phyloP scores from a whole-genome alignment of 2,888 invertebrate species.

The Cephus pulcher region DNA sequence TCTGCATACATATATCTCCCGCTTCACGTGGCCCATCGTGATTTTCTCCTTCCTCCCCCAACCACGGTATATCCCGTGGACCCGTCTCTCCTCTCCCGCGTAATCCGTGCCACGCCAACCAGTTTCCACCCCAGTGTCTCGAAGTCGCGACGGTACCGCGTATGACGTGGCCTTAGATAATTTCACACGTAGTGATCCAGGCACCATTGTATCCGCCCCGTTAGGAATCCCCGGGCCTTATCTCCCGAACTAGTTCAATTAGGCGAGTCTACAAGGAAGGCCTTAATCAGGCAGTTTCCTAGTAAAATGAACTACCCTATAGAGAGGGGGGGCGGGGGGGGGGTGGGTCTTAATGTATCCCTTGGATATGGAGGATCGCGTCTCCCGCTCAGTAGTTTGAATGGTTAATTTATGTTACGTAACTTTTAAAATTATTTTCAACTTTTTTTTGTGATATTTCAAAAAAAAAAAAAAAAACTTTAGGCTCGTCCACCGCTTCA shows the following conservation, averaged over 20 bases:
- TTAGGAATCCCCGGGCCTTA: no score
- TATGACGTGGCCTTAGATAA: constrained; percentile 39
- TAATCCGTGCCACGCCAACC: not conserved
- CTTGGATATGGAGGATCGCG: no score
- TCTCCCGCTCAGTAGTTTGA: no score
- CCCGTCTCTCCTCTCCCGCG: not conserved
- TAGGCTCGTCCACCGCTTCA: not conserved
- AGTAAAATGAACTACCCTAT: constrained; percentile 1
- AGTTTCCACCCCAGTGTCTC: constrained; percentile 17
- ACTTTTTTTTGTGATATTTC: no score
- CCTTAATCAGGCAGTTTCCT: constrained; percentile 6
- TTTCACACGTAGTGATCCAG: constrained; percentile 35
- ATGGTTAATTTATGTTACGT: no score
- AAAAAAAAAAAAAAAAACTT: not conserved
- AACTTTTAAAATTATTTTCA: no score
- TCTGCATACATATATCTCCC: constrained; percentile 8
- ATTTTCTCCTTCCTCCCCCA: constrained; percentile 2
- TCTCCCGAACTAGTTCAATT: constrained; percentile 12
- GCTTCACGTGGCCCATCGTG: not conserved
- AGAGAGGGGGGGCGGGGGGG: not conserved
- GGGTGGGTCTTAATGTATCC: constrained; percentile 22
- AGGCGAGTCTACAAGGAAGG: constrained; percentile 17
- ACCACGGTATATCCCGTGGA: constrained; percentile 2
- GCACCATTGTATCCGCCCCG: constrained; percentile 22
- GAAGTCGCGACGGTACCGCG: constrained; percentile 28